Evolutionary conservation across 2,888 invertebrate genomes (phyloP).

Genomic region (Pandemis cinnamomeana): DNA sequence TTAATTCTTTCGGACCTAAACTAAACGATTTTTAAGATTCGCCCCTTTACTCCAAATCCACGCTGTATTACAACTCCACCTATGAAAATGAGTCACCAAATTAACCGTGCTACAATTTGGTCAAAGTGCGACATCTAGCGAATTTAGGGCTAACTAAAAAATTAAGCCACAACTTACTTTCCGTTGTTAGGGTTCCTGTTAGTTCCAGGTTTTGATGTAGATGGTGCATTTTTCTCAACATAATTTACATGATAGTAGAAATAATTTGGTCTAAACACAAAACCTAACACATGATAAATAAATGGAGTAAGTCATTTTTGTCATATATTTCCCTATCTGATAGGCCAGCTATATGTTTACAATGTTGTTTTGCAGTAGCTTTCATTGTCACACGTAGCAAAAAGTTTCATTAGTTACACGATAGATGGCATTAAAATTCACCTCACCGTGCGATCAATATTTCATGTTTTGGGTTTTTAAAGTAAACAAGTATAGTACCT

Average conservation of each 20-base stretch:
- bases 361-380: too few relatives aligned
- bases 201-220: background rate
- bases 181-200: background rate
- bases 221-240: background rate
- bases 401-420: background rate
- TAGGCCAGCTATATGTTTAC: too few relatives aligned
- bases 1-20: too few relatives aligned
- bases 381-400: background rate
- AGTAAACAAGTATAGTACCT: background rate
- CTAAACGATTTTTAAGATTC: too few relatives aligned
- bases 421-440: background rate
- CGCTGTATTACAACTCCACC: background rate
- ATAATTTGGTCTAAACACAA: background rate
- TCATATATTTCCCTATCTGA: too few relatives aligned
- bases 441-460: background rate
- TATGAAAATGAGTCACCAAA: background rate
- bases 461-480: background rate
- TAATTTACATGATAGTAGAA: background rate
- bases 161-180: background rate
- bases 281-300: too few relatives aligned
- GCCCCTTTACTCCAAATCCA: too few relatives aligned
- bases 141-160: background rate
- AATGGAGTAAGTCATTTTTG: too few relatives aligned
- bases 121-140: background rate
- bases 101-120: background rate